Conservation (phyloP, 2,888 invertebrate genomes). For the Cynaeus angustus region DNA sequence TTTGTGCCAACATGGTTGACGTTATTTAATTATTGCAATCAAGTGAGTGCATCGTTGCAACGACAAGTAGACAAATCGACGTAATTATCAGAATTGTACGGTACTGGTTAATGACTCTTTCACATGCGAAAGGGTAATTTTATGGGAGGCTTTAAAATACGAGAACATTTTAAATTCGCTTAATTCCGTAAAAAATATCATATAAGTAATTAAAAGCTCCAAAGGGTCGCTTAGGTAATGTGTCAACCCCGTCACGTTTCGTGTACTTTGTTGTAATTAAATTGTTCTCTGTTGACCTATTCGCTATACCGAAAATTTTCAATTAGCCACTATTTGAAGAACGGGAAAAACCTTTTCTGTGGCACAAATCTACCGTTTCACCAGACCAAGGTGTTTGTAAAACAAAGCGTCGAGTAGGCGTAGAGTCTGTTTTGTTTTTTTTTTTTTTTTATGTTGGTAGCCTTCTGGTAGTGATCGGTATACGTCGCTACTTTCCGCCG, state of each 20-base stretch:
- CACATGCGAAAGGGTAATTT: background rate
- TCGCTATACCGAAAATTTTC: background rate
- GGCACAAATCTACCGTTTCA: slow-evolving; percentile 4
- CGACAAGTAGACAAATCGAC: background rate
- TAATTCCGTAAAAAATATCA: too few species aligned
- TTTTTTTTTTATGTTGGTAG: too few species aligned
- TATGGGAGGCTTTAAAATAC: background rate
- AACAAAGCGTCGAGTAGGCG: too few species aligned
- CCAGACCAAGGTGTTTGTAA: slow-evolving; percentile 11
- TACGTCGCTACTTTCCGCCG: too few species aligned
- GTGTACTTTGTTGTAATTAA: background rate
- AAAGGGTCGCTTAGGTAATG: too few species aligned
- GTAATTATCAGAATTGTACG: background rate
- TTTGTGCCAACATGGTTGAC: slow-evolving; percentile 1
- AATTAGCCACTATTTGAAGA: background rate
- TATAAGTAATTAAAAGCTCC: too few species aligned
- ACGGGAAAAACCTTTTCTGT: slow-evolving; percentile 9
- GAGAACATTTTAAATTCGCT: too few species aligned
- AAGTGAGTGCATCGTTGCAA: slow-evolving; percentile 12
- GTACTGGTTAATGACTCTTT: background rate
- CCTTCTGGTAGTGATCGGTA: too few species aligned
- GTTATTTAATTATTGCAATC: background rate
- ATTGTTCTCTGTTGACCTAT: background rate
- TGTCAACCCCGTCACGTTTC: too few species aligned
- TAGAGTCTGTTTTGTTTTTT: too few species aligned